A percentile compares a stretch with the other conserved stretches of the same genome.
Evolutionary conservation across 2,888 invertebrate species (phyloP).

Genomic region (Platycheirus albimanus): DNA sequence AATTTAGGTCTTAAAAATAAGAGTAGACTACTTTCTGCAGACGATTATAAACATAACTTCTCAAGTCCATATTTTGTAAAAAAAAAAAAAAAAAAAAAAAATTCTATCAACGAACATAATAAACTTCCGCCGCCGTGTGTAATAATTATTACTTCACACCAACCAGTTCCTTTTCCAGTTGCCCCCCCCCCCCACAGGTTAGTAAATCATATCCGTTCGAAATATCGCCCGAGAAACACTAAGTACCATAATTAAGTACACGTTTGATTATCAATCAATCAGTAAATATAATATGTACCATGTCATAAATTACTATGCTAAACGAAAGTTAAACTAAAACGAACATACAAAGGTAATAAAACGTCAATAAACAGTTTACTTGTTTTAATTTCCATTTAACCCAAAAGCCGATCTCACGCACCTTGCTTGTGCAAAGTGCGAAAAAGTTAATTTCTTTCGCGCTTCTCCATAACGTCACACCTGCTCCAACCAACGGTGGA

Average conservation of each 20-base stretch:
- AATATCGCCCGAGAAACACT: too few species aligned
- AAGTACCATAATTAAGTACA: background rate
- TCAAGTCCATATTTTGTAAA: too few species aligned
- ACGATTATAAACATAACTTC: too few species aligned
- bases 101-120: too few species aligned
- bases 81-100: too few species aligned
- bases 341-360: slow-evolving; percentile 36
- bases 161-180: too few species aligned
- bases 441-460: slow-evolving; percentile 43
- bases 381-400: slow-evolving; percentile 37
- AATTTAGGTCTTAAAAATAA: too few species aligned
- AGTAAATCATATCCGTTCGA: too few species aligned
- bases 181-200: too few species aligned
- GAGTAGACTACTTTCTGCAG: too few species aligned
- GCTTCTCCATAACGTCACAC: slow-evolving; percentile 4
- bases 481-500: background rate
- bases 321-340: slow-evolving; percentile 31
- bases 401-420: slow-evolving; percentile 57
- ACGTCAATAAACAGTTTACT: slow-evolving; percentile 12
- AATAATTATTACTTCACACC: too few species aligned
- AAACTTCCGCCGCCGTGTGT: too few species aligned
- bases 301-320: slow-evolving; percentile 38
- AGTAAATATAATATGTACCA: background rate
- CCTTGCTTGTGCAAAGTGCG: slow-evolving; percentile 47
- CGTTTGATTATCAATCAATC: background rate